Evolutionary conservation across 2,797 vertebrate species (phyloP), one percentile per base, ranked within the genome.

Genomic region (Gymnoscopelus braueri): DNA sequence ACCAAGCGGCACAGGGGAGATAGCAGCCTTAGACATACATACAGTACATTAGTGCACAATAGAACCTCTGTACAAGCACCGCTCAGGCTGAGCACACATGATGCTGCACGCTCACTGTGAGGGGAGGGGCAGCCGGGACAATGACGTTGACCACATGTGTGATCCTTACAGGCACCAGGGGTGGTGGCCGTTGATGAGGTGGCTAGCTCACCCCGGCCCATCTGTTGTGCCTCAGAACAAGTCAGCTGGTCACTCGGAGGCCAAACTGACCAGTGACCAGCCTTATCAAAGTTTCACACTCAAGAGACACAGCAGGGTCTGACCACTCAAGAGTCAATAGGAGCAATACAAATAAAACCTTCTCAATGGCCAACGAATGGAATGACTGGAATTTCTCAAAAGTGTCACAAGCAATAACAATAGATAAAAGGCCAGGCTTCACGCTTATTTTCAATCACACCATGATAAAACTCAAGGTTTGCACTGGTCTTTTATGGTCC

Each of bases 181-280:
- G 83, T 88, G 81, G 88, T 74, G 84, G 71, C 47, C 50, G 80
- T 66, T 67, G 26, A 71, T 39, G 68, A 13, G 23, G 55, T 50
- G 58, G 69, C 57, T 35, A 5, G 53, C 67, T 58, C 2, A 12
- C 69, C 77, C 53, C 7, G 39, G 8, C 2, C 61, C 70, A 67
- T 74, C 53, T 19, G 57, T 52, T 63, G 60, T 71, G 47, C 61
- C 10, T 26, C 56, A 29, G 0, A 49, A 61, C 53, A 6, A 60
- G 57, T 44, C 56, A 29, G 48, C 47, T 71, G 56, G 47, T 59
- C 7, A 50, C 32, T 58, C 7, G 49, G 50, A 59, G 57, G 57
- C 73, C 53, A 66, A 58, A n/a, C 50, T 44, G 39, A 10, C 7
- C 13, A 10, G 39, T 15, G 49, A 4, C 5, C 52, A 26, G 50